phyloP scores from a whole-genome alignment of 2,113 vertebrate genomes.

The Rhegmatorhina hoffmannsi region DNA sequence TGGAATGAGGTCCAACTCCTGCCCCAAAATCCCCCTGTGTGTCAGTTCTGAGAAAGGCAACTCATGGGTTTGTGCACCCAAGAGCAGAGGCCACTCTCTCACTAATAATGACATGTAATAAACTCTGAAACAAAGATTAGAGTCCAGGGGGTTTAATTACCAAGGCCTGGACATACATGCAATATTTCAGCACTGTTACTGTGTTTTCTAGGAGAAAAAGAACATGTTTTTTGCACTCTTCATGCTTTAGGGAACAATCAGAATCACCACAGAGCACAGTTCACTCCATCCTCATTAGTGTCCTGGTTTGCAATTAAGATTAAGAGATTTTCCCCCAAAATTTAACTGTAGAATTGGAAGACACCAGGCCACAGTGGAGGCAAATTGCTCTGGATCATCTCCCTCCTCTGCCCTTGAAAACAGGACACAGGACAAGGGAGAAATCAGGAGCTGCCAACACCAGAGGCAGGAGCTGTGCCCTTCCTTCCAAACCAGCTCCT shows the following conservation, averaged over 20 bases:
- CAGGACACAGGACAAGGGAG: accelerated
- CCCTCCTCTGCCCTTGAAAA: not conserved
- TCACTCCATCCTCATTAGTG: not conserved
- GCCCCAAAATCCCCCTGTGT: not conserved
- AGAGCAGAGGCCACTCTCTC: not conserved
- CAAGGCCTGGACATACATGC: not conserved
- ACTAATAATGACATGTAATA: not conserved
- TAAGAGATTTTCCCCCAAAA: not conserved
- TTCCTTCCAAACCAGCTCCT: not conserved
- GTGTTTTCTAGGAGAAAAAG: not conserved
- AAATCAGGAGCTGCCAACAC: not conserved
- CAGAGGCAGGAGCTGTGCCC: not conserved
- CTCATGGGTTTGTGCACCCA: accelerated
- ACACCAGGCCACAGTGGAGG: not conserved
- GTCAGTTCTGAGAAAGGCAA: not conserved
- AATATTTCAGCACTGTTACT: not conserved
- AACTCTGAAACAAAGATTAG: not conserved
- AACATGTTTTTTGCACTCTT: not conserved
- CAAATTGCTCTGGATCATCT: not conserved
- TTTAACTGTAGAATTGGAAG: not conserved
- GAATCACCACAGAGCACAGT: not conserved
- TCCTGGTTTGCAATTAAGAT: not conserved
- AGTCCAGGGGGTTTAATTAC: not conserved
- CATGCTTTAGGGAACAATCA: not conserved
- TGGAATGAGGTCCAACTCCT: not conserved